Conservation (phyloP, 2,888 invertebrate species). For the Pristionchus arcanus region DNA sequence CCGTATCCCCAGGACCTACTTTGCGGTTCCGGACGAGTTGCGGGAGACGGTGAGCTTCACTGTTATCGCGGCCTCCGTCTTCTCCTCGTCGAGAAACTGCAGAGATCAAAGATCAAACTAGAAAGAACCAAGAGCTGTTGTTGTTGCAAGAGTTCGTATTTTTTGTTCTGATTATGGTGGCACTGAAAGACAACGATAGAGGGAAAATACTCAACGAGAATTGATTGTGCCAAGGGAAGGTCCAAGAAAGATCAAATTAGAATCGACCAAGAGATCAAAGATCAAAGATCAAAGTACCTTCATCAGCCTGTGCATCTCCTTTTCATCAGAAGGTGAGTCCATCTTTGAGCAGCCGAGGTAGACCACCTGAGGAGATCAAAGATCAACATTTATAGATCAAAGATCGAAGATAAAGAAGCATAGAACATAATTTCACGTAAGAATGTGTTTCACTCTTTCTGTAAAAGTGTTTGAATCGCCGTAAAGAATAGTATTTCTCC, state of each 20-base stretch:
- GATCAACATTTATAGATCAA: not conserved
- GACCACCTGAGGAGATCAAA: conserved; percentile 60
- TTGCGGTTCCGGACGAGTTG: conserved; percentile 92
- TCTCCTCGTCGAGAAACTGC: conserved; percentile 86
- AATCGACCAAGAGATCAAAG: not conserved
- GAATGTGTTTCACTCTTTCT: not conserved
- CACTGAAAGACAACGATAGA: too few relatives aligned
- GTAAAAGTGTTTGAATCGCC: not conserved
- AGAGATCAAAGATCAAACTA: not conserved
- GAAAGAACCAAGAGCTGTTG: too few relatives aligned
- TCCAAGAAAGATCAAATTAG: too few relatives aligned
- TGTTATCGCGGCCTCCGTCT: conserved; percentile 84
- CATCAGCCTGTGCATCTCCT: conserved; percentile 72
- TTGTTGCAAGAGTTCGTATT: too few relatives aligned
- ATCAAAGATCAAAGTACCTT: conserved; percentile 57
- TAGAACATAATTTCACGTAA: not conserved
- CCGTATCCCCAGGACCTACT: conserved; percentile 84
- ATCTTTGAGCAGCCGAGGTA: conserved; percentile 77
- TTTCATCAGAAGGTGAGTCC: conserved; percentile 71
- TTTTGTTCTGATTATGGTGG: conserved; percentile 46
- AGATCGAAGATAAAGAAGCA: not conserved
- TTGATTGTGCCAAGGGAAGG: too few relatives aligned
- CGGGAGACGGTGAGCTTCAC: conserved; percentile 94
- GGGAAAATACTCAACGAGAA: too few relatives aligned
- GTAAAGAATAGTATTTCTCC: too few relatives aligned